Conservation (phyloP, 2,113 vertebrate genomes). For the Electrona antarctica region DNA sequence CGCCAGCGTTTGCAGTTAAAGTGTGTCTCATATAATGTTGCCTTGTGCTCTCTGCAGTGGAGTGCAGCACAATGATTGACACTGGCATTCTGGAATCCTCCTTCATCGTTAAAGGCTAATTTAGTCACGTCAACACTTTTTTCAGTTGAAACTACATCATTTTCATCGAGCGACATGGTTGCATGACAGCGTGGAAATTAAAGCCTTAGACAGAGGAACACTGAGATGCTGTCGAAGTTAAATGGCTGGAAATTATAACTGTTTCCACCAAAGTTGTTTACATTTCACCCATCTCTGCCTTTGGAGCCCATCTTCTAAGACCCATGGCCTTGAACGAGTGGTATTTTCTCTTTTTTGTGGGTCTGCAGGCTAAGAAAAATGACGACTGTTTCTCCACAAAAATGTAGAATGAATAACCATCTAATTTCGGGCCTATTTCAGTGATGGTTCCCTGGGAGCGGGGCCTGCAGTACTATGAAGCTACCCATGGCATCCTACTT, state of each 20-base stretch:
- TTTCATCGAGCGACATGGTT: too few relatives aligned
- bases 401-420: slow-evolving; percentile 73
- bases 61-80: slow-evolving; percentile 67
- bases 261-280: slow-evolving; percentile 67
- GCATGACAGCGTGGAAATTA: too few relatives aligned
- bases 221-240: slow-evolving; percentile 59
- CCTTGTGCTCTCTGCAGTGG: slow-evolving; percentile 70
- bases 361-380: slow-evolving; percentile 66
- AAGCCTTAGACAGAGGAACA: slow-evolving; percentile 22
- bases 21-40: slow-evolving; percentile 72
- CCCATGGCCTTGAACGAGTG: slow-evolving; percentile 59
- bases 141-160: too few relatives aligned
- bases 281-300: slow-evolving; percentile 29
- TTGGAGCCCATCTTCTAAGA: slow-evolving; percentile 63
- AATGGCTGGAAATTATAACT: slow-evolving; percentile 65
- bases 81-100: slow-evolving; percentile 71
- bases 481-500: slow-evolving; percentile 71
- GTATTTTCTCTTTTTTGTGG: slow-evolving; percentile 50
- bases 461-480: slow-evolving; percentile 71
- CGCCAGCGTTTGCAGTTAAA: slow-evolving; percentile 34
- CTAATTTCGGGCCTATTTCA: slow-evolving; percentile 61
- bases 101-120: slow-evolving; percentile 56
- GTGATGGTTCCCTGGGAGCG: slow-evolving; percentile 64
- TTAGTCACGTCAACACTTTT: too few relatives aligned
- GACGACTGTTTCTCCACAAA: slow-evolving; percentile 55